Base-by-base conservation (phyloP, 2,113 vertebrate genomes). In the Nicator chloris region DNA sequence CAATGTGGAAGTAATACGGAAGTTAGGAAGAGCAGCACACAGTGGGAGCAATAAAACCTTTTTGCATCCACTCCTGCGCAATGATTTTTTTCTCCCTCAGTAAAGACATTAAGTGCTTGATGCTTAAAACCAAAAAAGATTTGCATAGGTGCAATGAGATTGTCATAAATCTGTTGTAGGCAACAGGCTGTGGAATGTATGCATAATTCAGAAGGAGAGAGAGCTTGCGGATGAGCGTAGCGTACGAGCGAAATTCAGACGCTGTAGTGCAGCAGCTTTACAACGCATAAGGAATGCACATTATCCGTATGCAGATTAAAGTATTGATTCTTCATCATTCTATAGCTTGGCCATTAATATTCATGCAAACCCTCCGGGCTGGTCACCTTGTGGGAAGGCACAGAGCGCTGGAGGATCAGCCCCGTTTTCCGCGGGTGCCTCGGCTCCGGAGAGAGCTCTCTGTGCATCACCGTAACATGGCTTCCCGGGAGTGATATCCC, bases 141-240 rank as follows among this genome's bases (percentile, higher is more conserved):
- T 94, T 96, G 94, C 90, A 96, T 95, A 95, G 94, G 93, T 92
- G 92, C 88, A 88, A 75, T 28, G 82, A 97, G 92, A 94, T 93
- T 90, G 86, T 82, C 92, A 94, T 96, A 96, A 97, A 96, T 94
- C 88, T 79, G 77, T 92, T 94, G 95, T 39, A 94, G 93, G 90
- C 93, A 96, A 95, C 94, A 97, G 94, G 92, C 94, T 93, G 87
- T 75, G 88, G 92, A 90, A 94, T 33, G 61, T 54, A 96, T 97
- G 93, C 93, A 95, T 93, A 95, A 96, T 96, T 95, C 95, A 96
- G 65, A 49, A 92, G 93, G 64, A 92, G 69, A 92, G 64, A 81
- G 88, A 93, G 92, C 88, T 24, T 12, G 69, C 57, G 90, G 88
- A 94, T 88, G 92, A 94, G 76, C 83, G 90, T 6, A 83, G 76